Evolutionary conservation across 2,888 invertebrate species (phyloP), one percentile per base, ranked within the genome.

Genomic region (Selenia dentaria): DNA sequence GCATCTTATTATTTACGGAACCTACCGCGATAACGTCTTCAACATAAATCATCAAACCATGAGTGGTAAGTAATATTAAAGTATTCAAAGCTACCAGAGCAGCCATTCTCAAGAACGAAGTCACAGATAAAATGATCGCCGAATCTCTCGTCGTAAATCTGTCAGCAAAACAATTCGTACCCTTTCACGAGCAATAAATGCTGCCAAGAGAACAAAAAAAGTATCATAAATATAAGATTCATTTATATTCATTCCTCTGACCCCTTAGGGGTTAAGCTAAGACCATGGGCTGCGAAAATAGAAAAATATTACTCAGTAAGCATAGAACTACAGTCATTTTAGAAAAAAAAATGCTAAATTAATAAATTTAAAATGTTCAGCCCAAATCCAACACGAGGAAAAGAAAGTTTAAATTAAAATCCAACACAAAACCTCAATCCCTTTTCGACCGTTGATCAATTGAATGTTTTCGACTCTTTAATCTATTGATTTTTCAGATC

Each of bases 221-320:
- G 87, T 82, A 87, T 86, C 83, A 88, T 87, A 88, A 88, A 89
- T 89, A 88, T 85, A 86, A 89, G 83, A 88, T 87, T 88, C 88
- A 89, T 89, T 89, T 89, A 85, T 88, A 87, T 90, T 88, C 87
- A 80, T 83, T 84, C 78, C 80, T 72, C 65, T 77, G 76, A 78
- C 81, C 83, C 75, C 77, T 83, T 75, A 74, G 77, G 76, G 72
- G 72, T 69, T 60, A 67, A 64, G 66, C 70, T 68, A 72, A 72
- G 73, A 79, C 79, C 76, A 64, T 76, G 55, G 70, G 62, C 66
- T 67, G 61, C 62, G 66, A 67, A 71, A 74, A n/a, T n/a, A n/a
- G 36, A 33, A 42, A 25, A 42, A 35, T 43, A 34, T 48, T 38
- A 9, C 34, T 34, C 25, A n/a, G 11, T 31, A 25, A n/a, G n/a